A percentile compares a stretch with the other conserved stretches of the same genome.
These are phyloP conservation scores for Pogonus chalceus DNA, from an alignment of 1,140 invertebrate genomes.

Conservation along the genomic window DNA sequence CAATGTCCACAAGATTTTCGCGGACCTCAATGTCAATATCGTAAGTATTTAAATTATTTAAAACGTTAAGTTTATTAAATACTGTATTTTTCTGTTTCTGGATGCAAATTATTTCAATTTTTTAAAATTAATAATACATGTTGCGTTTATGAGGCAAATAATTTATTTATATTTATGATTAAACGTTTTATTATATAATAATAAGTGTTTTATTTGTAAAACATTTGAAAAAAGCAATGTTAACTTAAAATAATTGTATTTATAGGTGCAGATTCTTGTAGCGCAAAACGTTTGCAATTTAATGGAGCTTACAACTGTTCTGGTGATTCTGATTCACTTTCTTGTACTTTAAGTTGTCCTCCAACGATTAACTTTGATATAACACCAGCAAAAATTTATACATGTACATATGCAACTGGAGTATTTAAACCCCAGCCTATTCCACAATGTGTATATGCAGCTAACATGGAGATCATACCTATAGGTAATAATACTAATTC, in stretches of 20 bases:
- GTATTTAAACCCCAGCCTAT: slow-evolving; percentile 56
- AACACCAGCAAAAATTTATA: slow-evolving; percentile 49
- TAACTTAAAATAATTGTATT: slow-evolving; percentile 18
- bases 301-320: slow-evolving; percentile 66
- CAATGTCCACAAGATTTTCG: slow-evolving; percentile 61
- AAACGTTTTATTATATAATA: neutral
- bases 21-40: slow-evolving; percentile 65
- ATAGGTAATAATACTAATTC: too few species aligned
- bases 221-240: slow-evolving; percentile 2
- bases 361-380: slow-evolving; percentile 48
- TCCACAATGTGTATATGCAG: slow-evolving; percentile 63
- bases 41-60: slow-evolving; percentile 48
- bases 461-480: too few species aligned
- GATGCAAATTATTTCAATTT: too few species aligned
- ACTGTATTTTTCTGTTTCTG: too few species aligned
- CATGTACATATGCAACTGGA: slow-evolving; percentile 56
- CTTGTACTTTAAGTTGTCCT: slow-evolving; percentile 58
- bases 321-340: slow-evolving; percentile 45
- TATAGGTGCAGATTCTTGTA: slow-evolving; percentile 48
- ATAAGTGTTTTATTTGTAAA: too few species aligned
- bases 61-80: slow-evolving; percentile 4
- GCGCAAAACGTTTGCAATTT: slow-evolving; percentile 50
- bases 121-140: too few species aligned
- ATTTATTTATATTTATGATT: slow-evolving; percentile 3
- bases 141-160: too few species aligned